Percentiles rank a stretch among this genome's conserved stretches.
Evolutionary conservation across 2,888 invertebrate genomes (phyloP).

Genomic region (Octonoba sinensis): DNA sequence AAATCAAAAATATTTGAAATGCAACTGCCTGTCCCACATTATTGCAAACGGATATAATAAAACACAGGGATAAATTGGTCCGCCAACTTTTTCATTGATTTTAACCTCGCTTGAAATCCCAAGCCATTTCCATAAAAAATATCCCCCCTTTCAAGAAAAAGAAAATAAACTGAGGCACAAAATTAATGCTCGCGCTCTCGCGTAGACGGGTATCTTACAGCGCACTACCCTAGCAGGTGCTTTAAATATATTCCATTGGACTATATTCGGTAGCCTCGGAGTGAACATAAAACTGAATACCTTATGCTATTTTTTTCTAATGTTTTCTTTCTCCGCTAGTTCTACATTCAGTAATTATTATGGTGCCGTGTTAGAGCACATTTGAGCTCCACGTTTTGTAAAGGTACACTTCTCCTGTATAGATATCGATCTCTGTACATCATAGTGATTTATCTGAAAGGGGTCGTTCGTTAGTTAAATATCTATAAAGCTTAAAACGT

Average conservation of each 20-base stretch:
- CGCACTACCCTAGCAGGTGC: conserved; percentile 28
- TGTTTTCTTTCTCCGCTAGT: conserved; percentile 21
- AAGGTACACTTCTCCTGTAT: too few relatives aligned
- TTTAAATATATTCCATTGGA: conserved; percentile 52
- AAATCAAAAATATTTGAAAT: conserved; percentile 25
- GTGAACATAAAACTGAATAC: conserved; percentile 45
- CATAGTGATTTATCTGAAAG: too few relatives aligned
- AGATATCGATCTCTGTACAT: too few relatives aligned
- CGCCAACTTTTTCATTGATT: conserved; percentile 56
- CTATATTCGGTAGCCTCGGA: conserved; percentile 36
- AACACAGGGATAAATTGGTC: conserved; percentile 49
- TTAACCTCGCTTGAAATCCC: conserved; percentile 34
- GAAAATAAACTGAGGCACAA: conserved; percentile 20
- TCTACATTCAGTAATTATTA: conserved; percentile 51
- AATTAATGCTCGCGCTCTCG: conserved; percentile 52
- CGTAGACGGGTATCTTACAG: conserved; percentile 1
- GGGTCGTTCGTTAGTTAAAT: too few relatives aligned
- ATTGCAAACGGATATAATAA: conserved; percentile 35
- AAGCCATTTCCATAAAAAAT: conserved; percentile 46
- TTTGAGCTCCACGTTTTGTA: neutral
- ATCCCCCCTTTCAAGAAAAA: neutral
- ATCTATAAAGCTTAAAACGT: too few relatives aligned
- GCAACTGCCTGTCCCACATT: conserved; percentile 17
- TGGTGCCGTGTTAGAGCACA: conserved; percentile 9
- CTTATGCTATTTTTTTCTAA: conserved; percentile 4